phyloP scores from a whole-genome alignment of 2,888 invertebrate genomes.

The Sarcophaga carnaria region DNA sequence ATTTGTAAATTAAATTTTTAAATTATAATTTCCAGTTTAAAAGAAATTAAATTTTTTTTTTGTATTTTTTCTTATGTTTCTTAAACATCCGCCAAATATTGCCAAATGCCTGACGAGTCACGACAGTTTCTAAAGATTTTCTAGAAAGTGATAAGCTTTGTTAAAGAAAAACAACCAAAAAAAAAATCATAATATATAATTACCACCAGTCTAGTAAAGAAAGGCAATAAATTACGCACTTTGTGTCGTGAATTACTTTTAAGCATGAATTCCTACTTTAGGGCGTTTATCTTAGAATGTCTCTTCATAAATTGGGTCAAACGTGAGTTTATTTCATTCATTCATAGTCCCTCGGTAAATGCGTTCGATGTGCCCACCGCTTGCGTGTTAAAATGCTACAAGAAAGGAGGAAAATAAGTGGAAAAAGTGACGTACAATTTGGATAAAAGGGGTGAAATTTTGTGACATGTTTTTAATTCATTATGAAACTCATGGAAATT shows the following conservation, averaged over 20 bases:
- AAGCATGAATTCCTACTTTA: neutral
- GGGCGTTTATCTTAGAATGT: conserved; percentile 7
- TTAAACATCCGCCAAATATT: neutral
- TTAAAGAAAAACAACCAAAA: neutral
- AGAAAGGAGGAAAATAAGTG: no score
- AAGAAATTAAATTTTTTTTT: neutral
- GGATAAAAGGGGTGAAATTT: no score
- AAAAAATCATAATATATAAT: neutral
- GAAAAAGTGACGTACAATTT: no score
- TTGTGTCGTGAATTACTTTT: conserved; percentile 17
- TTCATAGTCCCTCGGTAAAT: no score
- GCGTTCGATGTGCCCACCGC: no score
- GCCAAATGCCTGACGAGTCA: neutral
- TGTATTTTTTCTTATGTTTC: conserved; percentile 3
- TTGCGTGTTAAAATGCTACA: no score
- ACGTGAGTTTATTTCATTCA: conserved; percentile 31
- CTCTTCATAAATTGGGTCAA: conserved; percentile 49
- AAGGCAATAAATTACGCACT: conserved; percentile 26
- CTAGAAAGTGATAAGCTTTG: neutral
- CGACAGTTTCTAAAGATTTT: neutral
- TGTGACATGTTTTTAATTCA: no score
- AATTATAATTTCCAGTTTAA: conserved; percentile 52
- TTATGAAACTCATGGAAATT: no score
- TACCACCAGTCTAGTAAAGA: neutral
- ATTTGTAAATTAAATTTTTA: conserved; percentile 18